These are phyloP conservation scores for Pipistrellus pygmaeus DNA, from an alignment of 2,797 vertebrate species.

Conservation along the genomic window DNA sequence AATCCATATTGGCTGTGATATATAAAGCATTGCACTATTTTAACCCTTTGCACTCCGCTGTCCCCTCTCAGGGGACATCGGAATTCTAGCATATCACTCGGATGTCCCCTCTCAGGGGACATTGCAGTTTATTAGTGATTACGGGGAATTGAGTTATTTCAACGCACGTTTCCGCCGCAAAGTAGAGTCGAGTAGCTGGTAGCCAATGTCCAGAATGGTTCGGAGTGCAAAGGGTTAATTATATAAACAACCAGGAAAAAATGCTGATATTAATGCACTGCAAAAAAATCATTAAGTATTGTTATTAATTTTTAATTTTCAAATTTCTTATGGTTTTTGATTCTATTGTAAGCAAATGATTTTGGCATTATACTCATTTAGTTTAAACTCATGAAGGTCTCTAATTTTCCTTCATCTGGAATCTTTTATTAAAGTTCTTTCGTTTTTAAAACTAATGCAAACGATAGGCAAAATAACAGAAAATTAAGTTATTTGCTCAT, in stretches of 20 bases:
- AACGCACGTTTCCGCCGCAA: no score
- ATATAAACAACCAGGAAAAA: slow-evolving; percentile 7
- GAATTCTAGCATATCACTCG: no score
- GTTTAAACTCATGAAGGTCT: not conserved
- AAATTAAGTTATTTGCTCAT: not conserved
- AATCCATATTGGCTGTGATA: not conserved
- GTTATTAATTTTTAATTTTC: slow-evolving; percentile 7
- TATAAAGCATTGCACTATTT: slow-evolving; percentile 15
- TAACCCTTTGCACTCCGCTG: no score
- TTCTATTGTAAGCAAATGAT: not conserved
- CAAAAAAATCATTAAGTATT: not conserved
- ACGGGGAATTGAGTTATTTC: no score
- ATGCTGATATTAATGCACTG: not conserved
- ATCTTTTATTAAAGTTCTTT: slow-evolving; percentile 34
- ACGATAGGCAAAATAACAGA: not conserved
- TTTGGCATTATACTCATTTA: not conserved
- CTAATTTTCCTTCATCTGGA: not conserved
- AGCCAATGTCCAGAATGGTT: no score
- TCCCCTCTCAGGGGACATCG: no score
- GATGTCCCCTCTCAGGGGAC: no score
- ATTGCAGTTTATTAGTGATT: no score
- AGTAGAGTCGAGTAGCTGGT: no score
- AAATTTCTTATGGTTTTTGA: not conserved
- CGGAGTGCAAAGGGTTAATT: no score
- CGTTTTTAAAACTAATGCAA: slow-evolving; percentile 37